A percentile compares a stretch with the other conserved stretches of the same genome.
These are phyloP conservation scores for Cartodere bifasciata DNA, from an alignment of 2,888 invertebrate species.

Conservation along the genomic window DNA sequence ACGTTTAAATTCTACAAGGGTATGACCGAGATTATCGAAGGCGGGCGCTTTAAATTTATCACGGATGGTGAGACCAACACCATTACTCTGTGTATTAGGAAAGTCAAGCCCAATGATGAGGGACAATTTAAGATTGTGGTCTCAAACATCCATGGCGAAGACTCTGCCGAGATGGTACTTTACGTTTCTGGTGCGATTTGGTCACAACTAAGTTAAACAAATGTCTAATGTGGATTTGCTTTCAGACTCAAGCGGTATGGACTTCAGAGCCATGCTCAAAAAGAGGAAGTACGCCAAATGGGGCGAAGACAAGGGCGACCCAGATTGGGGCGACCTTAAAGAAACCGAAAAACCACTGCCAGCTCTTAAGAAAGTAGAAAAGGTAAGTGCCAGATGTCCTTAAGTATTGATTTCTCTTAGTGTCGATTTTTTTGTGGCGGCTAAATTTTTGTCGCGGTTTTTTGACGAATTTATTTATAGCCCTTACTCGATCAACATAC, in stretches of 20 bases:
- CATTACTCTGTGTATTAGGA: slow-evolving; percentile 88
- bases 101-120: slow-evolving; percentile 94
- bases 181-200: slow-evolving; percentile 78
- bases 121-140: slow-evolving; percentile 89
- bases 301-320: slow-evolving; percentile 82
- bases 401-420: too few relatives aligned
- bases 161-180: slow-evolving; percentile 89
- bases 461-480: slow-evolving; percentile 35
- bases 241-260: slow-evolving; percentile 90
- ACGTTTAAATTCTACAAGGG: slow-evolving; percentile 94
- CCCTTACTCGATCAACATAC: slow-evolving; percentile 23
- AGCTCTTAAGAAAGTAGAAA: slow-evolving; percentile 84
- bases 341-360: slow-evolving; percentile 80
- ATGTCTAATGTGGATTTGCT: not conserved
- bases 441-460: not conserved
- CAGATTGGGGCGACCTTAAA: slow-evolving; percentile 88
- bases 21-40: slow-evolving; percentile 84
- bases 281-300: slow-evolving; percentile 92
- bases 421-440: too few relatives aligned
- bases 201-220: not conserved
- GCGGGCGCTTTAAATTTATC: slow-evolving; percentile 88
- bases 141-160: slow-evolving; percentile 89
- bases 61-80: slow-evolving; percentile 90
- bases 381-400: too few relatives aligned
- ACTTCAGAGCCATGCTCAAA: slow-evolving; percentile 96